Base-by-base conservation (phyloP, 2,888 invertebrate species). In the Netelia melanura region DNA sequence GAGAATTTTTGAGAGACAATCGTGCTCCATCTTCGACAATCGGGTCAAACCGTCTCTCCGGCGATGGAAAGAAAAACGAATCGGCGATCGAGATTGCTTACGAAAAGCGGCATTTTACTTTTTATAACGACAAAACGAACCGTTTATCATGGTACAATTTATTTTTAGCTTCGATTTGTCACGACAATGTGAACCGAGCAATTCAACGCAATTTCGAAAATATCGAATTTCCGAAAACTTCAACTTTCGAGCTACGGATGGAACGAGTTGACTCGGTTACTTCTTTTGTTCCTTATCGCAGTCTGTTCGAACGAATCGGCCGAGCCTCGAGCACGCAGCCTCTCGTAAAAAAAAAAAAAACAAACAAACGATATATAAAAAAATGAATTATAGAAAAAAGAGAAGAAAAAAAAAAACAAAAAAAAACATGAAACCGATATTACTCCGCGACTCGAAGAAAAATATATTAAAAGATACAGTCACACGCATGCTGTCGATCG, bases 401-500 rank as follows among this genome's bases (percentile, higher is more conserved):
- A 21, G 54, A 64, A n/a, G n/a, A 54, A 71, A 54, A 17, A 54
- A 54, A 21, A 48, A 25, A 43, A n/a, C 17, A 58, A 72, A 56
- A 14, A 38, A 21, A 23, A 58, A 72, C 43, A 30, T 23, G 30
- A 23, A 61, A 70, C 23, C 43, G 23, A 44, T 54, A 44, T 67
- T 74, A 48, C 25, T 64, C 68, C 54, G 70, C 67, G 71, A 68
- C 44, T 65, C 68, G 21, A 77, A 71, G 44, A 74, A 71, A 84
- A 84, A 44, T 72, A 68, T 72, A 61, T 44, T 62, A 0, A 68
- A 70, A 14, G 61, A 61, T 61, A 65, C 82, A 79, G 56, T 79
- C 68, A 62, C 74, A 67, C 48, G 72, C 79, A 65, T 70, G 48
- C 83, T 75, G 83, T 83, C 83, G 83, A 64, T 83, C 68, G 75